phyloP scores from a whole-genome alignment of 2,888 invertebrate species.

The Folsomia manolachei region DNA sequence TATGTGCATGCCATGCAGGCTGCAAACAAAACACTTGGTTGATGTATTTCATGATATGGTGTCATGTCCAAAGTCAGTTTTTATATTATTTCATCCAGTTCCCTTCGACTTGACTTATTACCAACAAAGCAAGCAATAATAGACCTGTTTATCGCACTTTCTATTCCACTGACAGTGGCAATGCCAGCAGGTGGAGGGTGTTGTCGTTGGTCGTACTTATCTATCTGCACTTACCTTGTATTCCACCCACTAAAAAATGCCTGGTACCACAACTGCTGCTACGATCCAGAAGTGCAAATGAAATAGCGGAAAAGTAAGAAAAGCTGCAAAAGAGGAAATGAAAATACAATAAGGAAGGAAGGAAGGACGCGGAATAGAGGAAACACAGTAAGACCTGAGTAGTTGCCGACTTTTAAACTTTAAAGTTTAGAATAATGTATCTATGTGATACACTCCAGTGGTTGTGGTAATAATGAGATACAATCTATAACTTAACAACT shows the following conservation, averaged over 20 bases:
- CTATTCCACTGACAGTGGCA: background rate
- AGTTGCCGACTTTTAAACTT: background rate
- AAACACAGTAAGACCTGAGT: slow-evolving; percentile 13
- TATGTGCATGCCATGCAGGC: no score
- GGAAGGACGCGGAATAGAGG: slow-evolving; percentile 30
- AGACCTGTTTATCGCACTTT: slow-evolving; percentile 5
- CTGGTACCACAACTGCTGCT: slow-evolving; percentile 18
- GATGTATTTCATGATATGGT: slow-evolving; percentile 15
- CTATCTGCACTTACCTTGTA: no score
- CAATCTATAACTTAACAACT: no score
- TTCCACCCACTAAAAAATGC: slow-evolving; percentile 7
- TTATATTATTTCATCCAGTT: no score
- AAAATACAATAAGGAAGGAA: slow-evolving; percentile 10
- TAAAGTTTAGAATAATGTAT: background rate
- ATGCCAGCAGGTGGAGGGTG: background rate
- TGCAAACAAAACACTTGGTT: slow-evolving; percentile 5
- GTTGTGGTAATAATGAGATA: background rate
- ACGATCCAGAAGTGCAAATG: slow-evolving; percentile 27
- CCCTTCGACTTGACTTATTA: slow-evolving; percentile 7
- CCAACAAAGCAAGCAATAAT: slow-evolving; percentile 10
- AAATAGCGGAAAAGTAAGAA: slow-evolving; percentile 24
- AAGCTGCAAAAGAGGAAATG: slow-evolving; percentile 5
- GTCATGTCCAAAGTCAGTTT: slow-evolving; percentile 8
- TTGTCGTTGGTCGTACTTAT: background rate
- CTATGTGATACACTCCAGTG: background rate